Base-by-base conservation (phyloP, 2,113 vertebrate species). In the Platichthys stellatus region DNA sequence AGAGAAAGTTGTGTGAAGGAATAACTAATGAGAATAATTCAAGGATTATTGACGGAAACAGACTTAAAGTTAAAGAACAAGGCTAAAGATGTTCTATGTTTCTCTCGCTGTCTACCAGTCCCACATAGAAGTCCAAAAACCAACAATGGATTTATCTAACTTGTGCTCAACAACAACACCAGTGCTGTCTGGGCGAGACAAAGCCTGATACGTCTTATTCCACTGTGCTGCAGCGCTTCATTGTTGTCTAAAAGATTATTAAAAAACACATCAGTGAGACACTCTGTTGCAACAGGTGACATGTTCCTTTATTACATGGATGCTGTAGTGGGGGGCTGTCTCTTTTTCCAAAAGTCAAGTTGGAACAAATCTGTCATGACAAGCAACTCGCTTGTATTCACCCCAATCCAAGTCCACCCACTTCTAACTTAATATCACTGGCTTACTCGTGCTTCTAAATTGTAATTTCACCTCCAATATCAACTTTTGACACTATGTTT, bases 1-100 rank as follows among this genome's bases (percentile, higher is more conserved):
- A 63, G 20, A 43, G 28, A 43, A 76, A 76, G 71, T n/a, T 77
- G 62, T 66, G 63, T 28, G 45, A 63, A 38, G 70, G 59, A 77
- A 75, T 60, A 59, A 38, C 53, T 38, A n/a, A 3, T 38, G 5
- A 23, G 23, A 65, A 53, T 53, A 61, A 72, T 26, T 28, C 64
- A 69, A 59, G 23, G 20, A 54, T 35, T 14, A 74, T 63, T 54
- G 69, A 56, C 15, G 63, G 58, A 18, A 74, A 47, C 61, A 65
- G 3, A 66, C 14, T 4, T 12, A 59, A 74, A 9, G 64, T 65
- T 26, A 51, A 49, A 58, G 5, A 17, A 73, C 6, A 54, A 56
- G 5, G 14, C 10, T 56, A 67, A 18, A 57, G 15, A 53, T 38
- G 35, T 10, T 38, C 35, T 38, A 38, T 24, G 6, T n/a, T 9